Evolutionary conservation across 2,888 invertebrate genomes (phyloP).

Genomic region (Cheilosia soror): DNA sequence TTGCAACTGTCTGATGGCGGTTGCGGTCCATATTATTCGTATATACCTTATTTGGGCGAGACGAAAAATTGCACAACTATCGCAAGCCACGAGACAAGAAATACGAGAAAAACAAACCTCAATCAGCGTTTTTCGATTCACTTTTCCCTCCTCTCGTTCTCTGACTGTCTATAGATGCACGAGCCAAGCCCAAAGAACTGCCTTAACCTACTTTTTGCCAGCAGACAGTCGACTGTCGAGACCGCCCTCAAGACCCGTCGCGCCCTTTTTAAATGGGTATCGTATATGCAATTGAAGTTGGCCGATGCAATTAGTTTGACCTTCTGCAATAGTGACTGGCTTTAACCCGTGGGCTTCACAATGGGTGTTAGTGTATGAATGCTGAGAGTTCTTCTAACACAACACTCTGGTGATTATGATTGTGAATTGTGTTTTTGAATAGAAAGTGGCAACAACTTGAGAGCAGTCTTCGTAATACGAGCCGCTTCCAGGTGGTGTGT

Average conservation of each 20-base stretch:
- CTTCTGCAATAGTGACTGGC: slow-evolving; percentile 63
- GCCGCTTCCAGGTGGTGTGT: slow-evolving; percentile 54
- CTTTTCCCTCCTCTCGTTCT: slow-evolving; percentile 47
- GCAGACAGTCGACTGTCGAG: slow-evolving; percentile 61
- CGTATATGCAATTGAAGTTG: slow-evolving; percentile 30
- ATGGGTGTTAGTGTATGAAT: neutral
- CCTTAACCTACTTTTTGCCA: slow-evolving; percentile 78
- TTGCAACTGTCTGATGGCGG: slow-evolving; percentile 49
- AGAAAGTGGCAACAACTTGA: slow-evolving; percentile 55
- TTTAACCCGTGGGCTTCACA: slow-evolving; percentile 5
- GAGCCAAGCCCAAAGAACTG: slow-evolving; percentile 75
- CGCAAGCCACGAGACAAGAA: slow-evolving; percentile 20
- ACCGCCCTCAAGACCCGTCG: slow-evolving; percentile 69
- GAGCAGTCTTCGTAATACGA: slow-evolving; percentile 33
- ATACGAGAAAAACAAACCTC: slow-evolving; percentile 34
- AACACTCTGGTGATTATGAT: neutral
- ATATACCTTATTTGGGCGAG: slow-evolving; percentile 52
- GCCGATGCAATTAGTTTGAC: slow-evolving; percentile 53
- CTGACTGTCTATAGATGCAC: neutral
- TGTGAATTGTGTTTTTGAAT: neutral
- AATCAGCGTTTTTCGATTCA: slow-evolving; percentile 39
- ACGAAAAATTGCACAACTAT: slow-evolving; percentile 58
- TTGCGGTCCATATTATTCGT: slow-evolving; percentile 26
- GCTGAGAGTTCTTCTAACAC: slow-evolving; percentile 43
- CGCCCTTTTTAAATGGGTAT: slow-evolving; percentile 57